Base-by-base conservation (phyloP, 2,797 vertebrate species). In the Petrocephalus schoutedeni region DNA sequence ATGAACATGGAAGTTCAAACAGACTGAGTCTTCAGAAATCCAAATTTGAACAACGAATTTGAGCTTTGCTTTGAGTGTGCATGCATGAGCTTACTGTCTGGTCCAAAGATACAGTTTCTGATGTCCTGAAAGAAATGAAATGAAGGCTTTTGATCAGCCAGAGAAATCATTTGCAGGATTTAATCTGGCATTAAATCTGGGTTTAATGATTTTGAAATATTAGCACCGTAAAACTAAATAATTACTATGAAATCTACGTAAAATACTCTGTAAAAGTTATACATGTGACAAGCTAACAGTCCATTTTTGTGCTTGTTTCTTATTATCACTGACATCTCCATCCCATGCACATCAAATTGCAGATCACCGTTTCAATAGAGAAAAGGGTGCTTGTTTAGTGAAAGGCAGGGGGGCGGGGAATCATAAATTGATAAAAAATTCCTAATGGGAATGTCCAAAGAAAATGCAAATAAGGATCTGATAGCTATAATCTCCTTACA, bases 91-190 rank as follows among this genome's bases (percentile, higher is more conserved):
- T 36, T 71, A 71, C 71, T 77, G 19, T 49, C 71, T 49, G 32
- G 36, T 49, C 36, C 41, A 80, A 45, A 80, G 6, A 49, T 49
- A 49, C 74, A 80, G 84, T 23, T 58, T 85, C 71, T 57, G 45
- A 7, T 71, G 57, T 61, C 71, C 84, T 87, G 80, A 90, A 88
- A 85, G 58, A 36, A 71, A 28, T 14, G 12, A 71, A 71, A 89
- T 51, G 85, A 77, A 45, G 41, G 6, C n/a, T 19, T 80, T 80
- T 21, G 74, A 80, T 49, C 36, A 80, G 41, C 45, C 19, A 49
- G 57, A 23, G 56, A 88, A 90, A 86, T 89, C 83, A 87, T 71
- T 87, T 85, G 86, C 80, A 83, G 88, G 71, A 88, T 87, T 89
- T 90, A 87, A 87, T 56, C 10, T 67, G 32, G 45, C 36, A 49